Base-by-base conservation (phyloP, 2,888 invertebrate species). In the Halocaridina rubra region DNA sequence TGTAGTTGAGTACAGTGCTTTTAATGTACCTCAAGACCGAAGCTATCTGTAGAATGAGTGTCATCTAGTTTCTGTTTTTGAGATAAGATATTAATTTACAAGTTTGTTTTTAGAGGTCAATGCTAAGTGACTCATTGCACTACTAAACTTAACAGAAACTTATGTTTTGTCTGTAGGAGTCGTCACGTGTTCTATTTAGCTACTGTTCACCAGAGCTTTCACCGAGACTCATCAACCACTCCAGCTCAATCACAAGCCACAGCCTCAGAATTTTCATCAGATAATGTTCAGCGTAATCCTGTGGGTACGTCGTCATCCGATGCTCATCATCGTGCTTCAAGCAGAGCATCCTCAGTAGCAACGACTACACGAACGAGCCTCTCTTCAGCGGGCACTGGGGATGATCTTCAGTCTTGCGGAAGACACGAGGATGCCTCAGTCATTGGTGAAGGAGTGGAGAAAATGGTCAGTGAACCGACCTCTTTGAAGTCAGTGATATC, bases 131-230 rank as follows among this genome's bases (percentile, higher is more conserved):
- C n/a, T n/a, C n/a, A n/a, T n/a, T n/a, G n/a, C n/a, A n/a, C n/a
- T n/a, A n/a, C n/a, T n/a, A n/a, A n/a, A n/a, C n/a, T n/a, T n/a
- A n/a, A n/a, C n/a, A n/a, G n/a, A n/a, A n/a, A n/a, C n/a, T 1
- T 46, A 2, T 53, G 4, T 53, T 46, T 57, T 74, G 13, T 72
- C 19, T 8, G 8, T 39, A 84, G 84, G 79, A 84, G 84, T 64
- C 84, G 84, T 30, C 79, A 84, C 53, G 79, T 84, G n/a, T 84
- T 84, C 74, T 84, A 84, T 64, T 67, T 84, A 27, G 75, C 79
- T 30, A 84, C 79, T 4, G 79, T 75, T 22, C 84, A 84, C 67
- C 79, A 84, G 79, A 67, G 30, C n/a, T 74, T 84, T 24, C 74
- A 84, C 5, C 53, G 33, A 22, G 72, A 79, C 19, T n/a, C 57